Evolutionary conservation across 2,888 invertebrate genomes (phyloP).

Genomic region (Cryptus viduatorius): DNA sequence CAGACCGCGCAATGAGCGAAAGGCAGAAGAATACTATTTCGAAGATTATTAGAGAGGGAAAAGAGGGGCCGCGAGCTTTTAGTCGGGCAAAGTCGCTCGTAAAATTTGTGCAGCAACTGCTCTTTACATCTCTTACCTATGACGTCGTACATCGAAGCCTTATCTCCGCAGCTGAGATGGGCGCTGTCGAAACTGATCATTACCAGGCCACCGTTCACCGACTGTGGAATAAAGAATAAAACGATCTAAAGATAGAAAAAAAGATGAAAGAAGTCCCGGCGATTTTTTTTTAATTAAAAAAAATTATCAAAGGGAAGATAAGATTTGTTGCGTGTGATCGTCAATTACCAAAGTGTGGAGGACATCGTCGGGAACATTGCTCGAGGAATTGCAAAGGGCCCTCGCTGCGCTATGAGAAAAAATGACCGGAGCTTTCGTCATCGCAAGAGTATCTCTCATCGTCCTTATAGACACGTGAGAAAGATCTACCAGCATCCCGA

Average conservation of each 20-base stretch:
- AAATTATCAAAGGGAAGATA: neutral
- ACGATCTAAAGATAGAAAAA: constrained; percentile 1
- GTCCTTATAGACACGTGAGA: constrained; percentile 88
- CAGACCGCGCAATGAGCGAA: neutral
- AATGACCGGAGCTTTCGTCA: constrained; percentile 89
- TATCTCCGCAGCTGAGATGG: constrained; percentile 87
- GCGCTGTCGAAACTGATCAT: constrained; percentile 89
- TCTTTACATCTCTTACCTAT: constrained; percentile 85
- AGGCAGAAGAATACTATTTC: neutral
- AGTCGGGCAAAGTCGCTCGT: constrained; percentile 33
- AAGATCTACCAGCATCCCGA: constrained; percentile 90
- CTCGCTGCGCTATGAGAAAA: constrained; percentile 89
- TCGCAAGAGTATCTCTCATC: constrained; percentile 87
- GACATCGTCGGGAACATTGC: constrained; percentile 88
- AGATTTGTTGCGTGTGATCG: neutral
- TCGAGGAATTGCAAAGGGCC: constrained; percentile 87
- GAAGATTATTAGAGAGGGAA: too few relatives aligned
- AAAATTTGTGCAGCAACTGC: constrained; percentile 26
- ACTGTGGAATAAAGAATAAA: constrained; percentile 82
- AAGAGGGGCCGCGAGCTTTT: constrained; percentile 33
- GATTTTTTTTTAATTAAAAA: constrained; percentile 1
- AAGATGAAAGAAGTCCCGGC: constrained; percentile 31
- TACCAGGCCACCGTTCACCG: constrained; percentile 88
- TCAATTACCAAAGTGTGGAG: constrained; percentile 84
- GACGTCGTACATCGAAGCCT: constrained; percentile 87